Conservation (phyloP, 2,888 invertebrate genomes). For the Trissoscelio sp. region DNA sequence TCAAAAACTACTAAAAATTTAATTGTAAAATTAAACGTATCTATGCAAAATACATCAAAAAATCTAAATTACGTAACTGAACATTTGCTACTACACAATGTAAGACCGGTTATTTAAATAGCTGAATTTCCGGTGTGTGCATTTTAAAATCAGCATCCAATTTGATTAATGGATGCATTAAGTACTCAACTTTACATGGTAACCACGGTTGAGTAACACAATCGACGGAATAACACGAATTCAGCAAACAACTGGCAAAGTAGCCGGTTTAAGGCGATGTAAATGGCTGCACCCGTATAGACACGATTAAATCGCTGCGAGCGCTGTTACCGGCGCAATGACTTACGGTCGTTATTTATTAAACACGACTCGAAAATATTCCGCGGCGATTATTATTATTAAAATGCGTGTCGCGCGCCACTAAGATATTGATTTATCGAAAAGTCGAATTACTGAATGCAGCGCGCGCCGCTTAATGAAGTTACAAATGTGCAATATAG, state of each 20-base stretch:
- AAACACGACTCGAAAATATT: conserved; percentile 41
- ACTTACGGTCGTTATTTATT: conserved; percentile 52
- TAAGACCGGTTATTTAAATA: background rate
- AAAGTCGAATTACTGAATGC: conserved; percentile 44
- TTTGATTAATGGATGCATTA: conserved; percentile 13
- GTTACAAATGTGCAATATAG: conserved; percentile 50
- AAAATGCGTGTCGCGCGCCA: conserved; percentile 39
- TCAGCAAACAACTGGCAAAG: conserved; percentile 37
- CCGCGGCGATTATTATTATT: conserved; percentile 39
- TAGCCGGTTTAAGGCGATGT: conserved; percentile 36
- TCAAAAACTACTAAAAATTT: no score
- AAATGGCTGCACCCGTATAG: conserved; percentile 21
- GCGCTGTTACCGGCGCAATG: conserved; percentile 1
- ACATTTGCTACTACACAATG: background rate
- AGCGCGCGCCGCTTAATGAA: conserved; percentile 47
- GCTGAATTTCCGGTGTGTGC: background rate
- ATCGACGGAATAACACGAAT: conserved; percentile 30
- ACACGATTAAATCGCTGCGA: conserved; percentile 31
- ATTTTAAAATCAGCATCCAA: background rate
- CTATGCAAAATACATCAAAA: background rate
- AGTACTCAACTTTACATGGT: conserved; percentile 19
- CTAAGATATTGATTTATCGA: conserved; percentile 60
- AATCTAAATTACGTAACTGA: background rate
- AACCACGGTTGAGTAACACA: conserved; percentile 24
- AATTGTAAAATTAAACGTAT: no score